Base-by-base conservation (phyloP, 2,797 vertebrate genomes). In the Meriones psammophilus region DNA sequence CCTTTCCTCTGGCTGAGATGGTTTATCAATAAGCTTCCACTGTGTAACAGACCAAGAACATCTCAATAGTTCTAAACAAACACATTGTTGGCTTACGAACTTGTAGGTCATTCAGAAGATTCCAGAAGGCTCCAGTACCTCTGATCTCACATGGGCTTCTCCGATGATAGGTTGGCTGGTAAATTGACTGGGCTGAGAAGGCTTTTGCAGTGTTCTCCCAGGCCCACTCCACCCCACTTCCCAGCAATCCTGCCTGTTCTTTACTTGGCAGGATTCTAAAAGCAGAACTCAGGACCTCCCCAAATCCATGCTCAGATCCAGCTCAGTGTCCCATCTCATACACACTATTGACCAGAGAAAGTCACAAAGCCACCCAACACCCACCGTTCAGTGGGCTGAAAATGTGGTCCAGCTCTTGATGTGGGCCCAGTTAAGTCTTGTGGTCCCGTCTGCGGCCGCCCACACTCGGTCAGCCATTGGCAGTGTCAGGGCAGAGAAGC, bases 1-100 rank as follows among this genome's bases (percentile, higher is more conserved):
- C 69, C 85, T 68, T 92, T 92, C 88, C 91, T 88, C 86, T 92
- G 50, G 88, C 88, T 24, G 22, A 69, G 77, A 88, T 14, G 54
- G 30, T 54, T 33, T 88, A 80, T 90, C 66, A 33, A 7, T 96
- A 94, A 90, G 56, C 28, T 64, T 79, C n/a, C 62, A 12, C 62
- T 71, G 13, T 33, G 24, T 64, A 89, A 60, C 13, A 91, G 68
- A 58, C 54, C 62, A 64, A 74, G 74, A 88, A 71, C 92, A 84
- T 10, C 18, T 54, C 28, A 17, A 68, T 42, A 64, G 42, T 30
- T 90, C 90, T 36, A 84, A 77, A 85, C 50, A 90, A 17, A 24
- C 20, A 26, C 36, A 24, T 42, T 92, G 58, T 71, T 33, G 42
- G 64, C 62, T 87, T 8, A 1, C n/a, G 26, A 78, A 56, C 93